These are phyloP conservation scores for Leptopilina myrica DNA, from an alignment of 2,888 invertebrate species.

Conservation along the genomic window DNA sequence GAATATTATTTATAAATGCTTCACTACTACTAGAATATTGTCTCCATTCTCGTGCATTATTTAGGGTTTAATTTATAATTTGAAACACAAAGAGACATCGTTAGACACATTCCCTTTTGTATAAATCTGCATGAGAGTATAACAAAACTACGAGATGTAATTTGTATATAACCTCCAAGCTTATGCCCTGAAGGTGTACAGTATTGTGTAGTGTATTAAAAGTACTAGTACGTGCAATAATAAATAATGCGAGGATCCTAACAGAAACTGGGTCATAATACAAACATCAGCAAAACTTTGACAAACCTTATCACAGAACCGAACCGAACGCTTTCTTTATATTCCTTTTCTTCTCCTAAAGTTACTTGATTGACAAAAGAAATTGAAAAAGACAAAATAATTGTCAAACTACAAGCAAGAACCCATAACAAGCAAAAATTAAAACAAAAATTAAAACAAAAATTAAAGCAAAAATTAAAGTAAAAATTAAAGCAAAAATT, in stretches of 20 bases:
- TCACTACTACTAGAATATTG: no score
- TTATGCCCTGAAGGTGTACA: neutral
- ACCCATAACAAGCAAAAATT: no score
- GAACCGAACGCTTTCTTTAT: neutral
- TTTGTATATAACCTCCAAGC: conserved; percentile 14
- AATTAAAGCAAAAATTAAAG: no score
- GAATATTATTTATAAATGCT: no score
- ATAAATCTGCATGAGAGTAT: neutral
- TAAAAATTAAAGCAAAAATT: no score
- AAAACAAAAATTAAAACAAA: no score
- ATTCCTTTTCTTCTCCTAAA: neutral
- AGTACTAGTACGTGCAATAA: neutral
- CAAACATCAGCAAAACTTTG: neutral
- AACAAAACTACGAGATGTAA: conserved; percentile 10
- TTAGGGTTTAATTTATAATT: neutral
- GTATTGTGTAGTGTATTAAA: neutral
- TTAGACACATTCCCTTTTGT: neutral
- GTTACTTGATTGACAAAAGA: neutral
- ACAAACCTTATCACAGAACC: neutral
- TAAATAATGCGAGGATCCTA: conserved; percentile 6
- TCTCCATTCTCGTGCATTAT: neutral
- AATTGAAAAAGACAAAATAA: no score
- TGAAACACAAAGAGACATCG: neutral
- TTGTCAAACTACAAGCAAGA: no score
- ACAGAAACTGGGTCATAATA: conserved; percentile 10